Conservation (phyloP, 1,140 invertebrate genomes). For the Zaprionus africanus region DNA sequence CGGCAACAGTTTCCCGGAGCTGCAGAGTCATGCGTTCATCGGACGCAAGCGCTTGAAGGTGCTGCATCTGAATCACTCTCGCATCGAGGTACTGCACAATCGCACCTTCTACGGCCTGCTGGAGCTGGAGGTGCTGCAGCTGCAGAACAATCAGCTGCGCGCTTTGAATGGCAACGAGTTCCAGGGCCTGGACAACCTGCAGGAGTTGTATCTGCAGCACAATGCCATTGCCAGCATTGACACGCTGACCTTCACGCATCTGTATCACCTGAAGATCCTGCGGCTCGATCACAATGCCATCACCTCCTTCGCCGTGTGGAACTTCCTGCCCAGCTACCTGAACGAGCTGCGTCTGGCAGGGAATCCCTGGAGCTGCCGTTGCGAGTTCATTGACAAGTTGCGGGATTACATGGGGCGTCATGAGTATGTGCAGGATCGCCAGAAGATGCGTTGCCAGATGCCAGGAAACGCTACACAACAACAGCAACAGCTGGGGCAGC, state of each 20-base stretch:
- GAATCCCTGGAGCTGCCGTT: constrained; percentile 96
- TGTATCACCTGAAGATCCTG: constrained; percentile 89
- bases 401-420: constrained; percentile 90
- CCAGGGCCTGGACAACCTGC: constrained; percentile 89
- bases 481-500: constrained; percentile 63
- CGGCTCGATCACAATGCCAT: constrained; percentile 92
- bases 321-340: constrained; percentile 88
- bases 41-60: constrained; percentile 93
- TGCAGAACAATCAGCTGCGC: constrained; percentile 91
- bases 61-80: constrained; percentile 93
- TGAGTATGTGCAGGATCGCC: constrained; percentile 87
- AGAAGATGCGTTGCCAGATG: constrained; percentile 84
- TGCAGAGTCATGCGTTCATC: constrained; percentile 95
- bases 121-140: constrained; percentile 91
- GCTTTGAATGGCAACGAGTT: constrained; percentile 94
- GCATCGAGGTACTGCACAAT: constrained; percentile 94
- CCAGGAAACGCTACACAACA: constrained; percentile 78
- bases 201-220: constrained; percentile 93
- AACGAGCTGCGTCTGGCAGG: constrained; percentile 89
- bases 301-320: constrained; percentile 90
- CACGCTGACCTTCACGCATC: constrained; percentile 91
- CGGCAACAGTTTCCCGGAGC: constrained; percentile 91
- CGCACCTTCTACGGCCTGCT: constrained; percentile 95
- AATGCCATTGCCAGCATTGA: constrained; percentile 91
- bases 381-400: constrained; percentile 91